Base-by-base conservation (phyloP, 35 echinoderm and acorn worm genomes). In the Apostichopus parvimensis region DNA sequence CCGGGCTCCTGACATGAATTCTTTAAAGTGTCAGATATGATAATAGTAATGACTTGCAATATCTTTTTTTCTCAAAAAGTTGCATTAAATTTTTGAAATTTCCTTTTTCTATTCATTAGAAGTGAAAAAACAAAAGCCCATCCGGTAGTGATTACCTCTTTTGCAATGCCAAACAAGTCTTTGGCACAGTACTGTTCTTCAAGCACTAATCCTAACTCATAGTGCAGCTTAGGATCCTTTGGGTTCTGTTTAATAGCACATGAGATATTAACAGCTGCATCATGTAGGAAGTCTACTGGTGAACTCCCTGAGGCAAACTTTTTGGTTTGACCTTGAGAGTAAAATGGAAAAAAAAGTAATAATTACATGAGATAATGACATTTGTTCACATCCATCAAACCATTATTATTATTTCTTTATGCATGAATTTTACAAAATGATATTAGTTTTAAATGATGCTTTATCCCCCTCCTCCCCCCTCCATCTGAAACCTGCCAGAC, bases 141-240 rank as follows among this genome's bases (percentile, higher is more conserved):
- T 9, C 6, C 9, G n/a, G n/a, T 25, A 3, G 6, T 9, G 56
- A 91, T 87, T 80, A 96, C 95, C 80, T 98, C 88, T 77, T 91
- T 95, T 59, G 91, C 95, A 54, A 95, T 77, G 0, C 96, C 96
- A 90, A 80, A 98, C 94, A 98, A 95, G 89, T 98, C 96, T 54
- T 95, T 88, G 62, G 96, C 96, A 98, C 93, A 91, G 78, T 98
- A 98, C 20, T 95, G 92, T 79, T 98, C 96, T 71, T 98, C 96
- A 79, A 98, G 57, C 11, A 98, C 92, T 21, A 98, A 73, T 54
- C 96, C 96, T 53, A 98, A 77, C 64, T 93, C 88, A 84, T 81
- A 98, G 78, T 98, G 96, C 26, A 95, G 92, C 57, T 95, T 85
- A 62, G 92, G 94, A 78, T 94, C 55, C 77, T 95, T 98, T 15